phyloP scores from a whole-genome alignment of 2,888 invertebrate species.

The Coelopa pilipes region DNA sequence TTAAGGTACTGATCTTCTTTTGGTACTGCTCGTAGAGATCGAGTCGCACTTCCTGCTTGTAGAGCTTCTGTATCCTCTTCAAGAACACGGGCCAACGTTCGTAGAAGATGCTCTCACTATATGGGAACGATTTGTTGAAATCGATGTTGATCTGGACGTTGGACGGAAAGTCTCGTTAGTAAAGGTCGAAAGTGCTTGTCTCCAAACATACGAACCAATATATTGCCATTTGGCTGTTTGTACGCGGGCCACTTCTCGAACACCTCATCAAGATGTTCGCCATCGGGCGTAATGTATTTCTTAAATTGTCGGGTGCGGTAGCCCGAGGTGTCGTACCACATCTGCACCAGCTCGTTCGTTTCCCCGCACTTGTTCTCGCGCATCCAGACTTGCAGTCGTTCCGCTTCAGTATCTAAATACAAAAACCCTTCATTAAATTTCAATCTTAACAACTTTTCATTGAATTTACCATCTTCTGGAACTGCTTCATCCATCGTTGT shows the following conservation, averaged over 20 bases:
- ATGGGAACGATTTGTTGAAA: constrained; percentile 27
- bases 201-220: constrained; percentile 16
- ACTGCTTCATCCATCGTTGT: background rate
- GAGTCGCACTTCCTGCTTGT: constrained; percentile 22
- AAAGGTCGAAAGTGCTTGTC: background rate
- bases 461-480: constrained; percentile 13
- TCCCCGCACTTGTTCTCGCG: constrained; percentile 26
- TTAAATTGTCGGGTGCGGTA: constrained; percentile 25
- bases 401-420: constrained; percentile 24
- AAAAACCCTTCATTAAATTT: too few species aligned
- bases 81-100: constrained; percentile 33
- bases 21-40: constrained; percentile 30
- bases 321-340: constrained; percentile 28
- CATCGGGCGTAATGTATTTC: constrained; percentile 13
- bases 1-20: constrained; percentile 13
- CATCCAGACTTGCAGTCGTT: constrained; percentile 29
- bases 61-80: constrained; percentile 29
- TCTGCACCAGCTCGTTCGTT: constrained; percentile 30
- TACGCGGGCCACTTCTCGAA: constrained; percentile 33
- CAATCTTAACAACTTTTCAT: background rate
- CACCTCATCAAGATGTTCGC: constrained; percentile 27
- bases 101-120: constrained; percentile 26
- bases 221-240: constrained; percentile 20
- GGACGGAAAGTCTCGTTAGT: background rate
- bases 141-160: constrained; percentile 27